Evolutionary conservation across 2,797 vertebrate species (phyloP).

Genomic region (Chlorospingus flavigularis): DNA sequence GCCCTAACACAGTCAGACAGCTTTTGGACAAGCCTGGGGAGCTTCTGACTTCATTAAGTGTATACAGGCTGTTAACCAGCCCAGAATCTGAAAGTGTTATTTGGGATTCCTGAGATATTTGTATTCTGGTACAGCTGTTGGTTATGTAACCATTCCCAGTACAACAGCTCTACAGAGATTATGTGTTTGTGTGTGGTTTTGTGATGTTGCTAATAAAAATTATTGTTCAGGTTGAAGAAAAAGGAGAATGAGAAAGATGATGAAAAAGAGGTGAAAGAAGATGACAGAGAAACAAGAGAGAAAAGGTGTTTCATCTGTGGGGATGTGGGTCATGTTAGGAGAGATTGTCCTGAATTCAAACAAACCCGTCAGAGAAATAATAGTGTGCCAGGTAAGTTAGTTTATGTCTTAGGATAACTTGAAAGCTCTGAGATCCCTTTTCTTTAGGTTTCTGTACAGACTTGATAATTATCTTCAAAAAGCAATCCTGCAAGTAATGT

Average conservation of each 20-base stretch:
- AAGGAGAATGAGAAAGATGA: slow-evolving; percentile 93
- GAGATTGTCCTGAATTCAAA: slow-evolving; percentile 95
- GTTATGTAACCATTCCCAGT: neutral
- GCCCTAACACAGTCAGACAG: neutral
- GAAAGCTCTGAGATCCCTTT: neutral
- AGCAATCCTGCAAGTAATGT: neutral
- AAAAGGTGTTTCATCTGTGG: slow-evolving; percentile 97
- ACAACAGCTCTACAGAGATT: neutral
- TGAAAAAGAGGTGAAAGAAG: slow-evolving; percentile 89
- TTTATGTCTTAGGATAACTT: neutral
- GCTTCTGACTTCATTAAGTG: neutral
- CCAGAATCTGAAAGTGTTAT: neutral
- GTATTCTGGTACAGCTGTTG: neutral
- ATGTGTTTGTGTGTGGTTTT: neutral
- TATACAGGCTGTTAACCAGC: neutral
- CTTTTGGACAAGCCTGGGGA: neutral
- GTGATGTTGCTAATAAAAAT: slow-evolving; percentile 20
- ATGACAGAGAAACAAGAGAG: slow-evolving; percentile 91
- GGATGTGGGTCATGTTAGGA: slow-evolving; percentile 91
- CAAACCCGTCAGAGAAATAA: slow-evolving; percentile 87
- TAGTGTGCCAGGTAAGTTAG: slow-evolving; percentile 72
- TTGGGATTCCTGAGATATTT: neutral
- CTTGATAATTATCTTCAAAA: neutral
- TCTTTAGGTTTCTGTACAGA: neutral
- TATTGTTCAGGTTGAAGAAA: slow-evolving; percentile 88